Evolutionary conservation across 2,113 vertebrate species (phyloP), one percentile per base, ranked within the genome.

Genomic region (Lathamus discolor): DNA sequence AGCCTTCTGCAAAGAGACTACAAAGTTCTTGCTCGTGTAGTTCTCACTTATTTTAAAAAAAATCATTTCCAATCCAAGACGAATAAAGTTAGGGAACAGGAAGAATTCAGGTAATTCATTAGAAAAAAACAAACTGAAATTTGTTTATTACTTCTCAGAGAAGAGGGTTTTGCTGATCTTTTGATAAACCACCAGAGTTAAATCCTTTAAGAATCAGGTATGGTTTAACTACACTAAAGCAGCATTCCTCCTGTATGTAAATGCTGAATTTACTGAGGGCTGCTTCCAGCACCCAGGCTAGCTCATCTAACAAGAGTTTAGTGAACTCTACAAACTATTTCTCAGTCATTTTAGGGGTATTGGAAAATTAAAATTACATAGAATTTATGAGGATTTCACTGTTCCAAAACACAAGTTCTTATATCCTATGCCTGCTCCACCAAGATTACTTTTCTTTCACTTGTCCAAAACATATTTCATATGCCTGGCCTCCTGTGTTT

Each of bases 251-350:
- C 23, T 33, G 11, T 4, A 51, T 7, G 22, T 12, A 70, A 89
- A 74, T 3, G 3, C 33, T 75, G 17, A n/a, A 70, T 62, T 76
- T n/a, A 59, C 57, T 44, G 59, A 20, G 0, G 2, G 43, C 62
- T 88, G 37, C 77, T 89, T 87, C 91, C 91, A 95, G 94, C 69
- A 95, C 83, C 77, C 94, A 87, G 89, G 89, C 74, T 79, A 93
- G 95, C 83, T 97, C 94, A 89, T 3, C 25, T 5, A 85, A 35
- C 27, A 62, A 19, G 24, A 54, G 39, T 13, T 41, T 1, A 31
- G 44, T 20, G 10, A 46, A 23, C 48, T 64, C 57, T n/a, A 35
- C 52, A 84, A 61, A 44, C 35, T 57, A 24, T 48, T 12, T 17
- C 37, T 9, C 4, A 0, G 8, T 16, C 23, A 78, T 6, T 72